These are phyloP conservation scores for Rhopalosiphum padi DNA, from an alignment of 1,140 invertebrate genomes.

Conservation along the genomic window DNA sequence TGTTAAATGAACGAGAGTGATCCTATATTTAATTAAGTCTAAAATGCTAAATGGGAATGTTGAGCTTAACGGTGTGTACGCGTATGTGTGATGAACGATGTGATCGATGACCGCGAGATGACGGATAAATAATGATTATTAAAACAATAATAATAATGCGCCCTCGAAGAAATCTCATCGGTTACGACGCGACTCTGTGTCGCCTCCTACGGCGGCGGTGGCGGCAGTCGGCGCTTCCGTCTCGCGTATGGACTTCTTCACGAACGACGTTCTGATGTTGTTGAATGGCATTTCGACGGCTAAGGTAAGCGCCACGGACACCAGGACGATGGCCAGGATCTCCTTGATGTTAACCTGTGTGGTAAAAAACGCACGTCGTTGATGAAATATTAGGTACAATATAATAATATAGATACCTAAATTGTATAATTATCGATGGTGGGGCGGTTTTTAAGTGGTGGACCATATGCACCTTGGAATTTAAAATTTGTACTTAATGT, in stretches of 20 bases:
- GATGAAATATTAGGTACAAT: neutral
- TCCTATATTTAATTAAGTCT: neutral
- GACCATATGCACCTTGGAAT: too few relatives aligned
- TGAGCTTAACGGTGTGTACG: neutral
- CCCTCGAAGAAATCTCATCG: neutral
- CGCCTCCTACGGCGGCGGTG: neutral
- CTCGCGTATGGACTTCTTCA: slow-evolving; percentile 11
- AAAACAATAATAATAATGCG: neutral
- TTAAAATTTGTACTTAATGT: too few relatives aligned
- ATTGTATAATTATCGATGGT: too few relatives aligned
- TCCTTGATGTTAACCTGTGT: slow-evolving; percentile 70
- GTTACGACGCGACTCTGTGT: neutral
- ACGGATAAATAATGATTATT: neutral
- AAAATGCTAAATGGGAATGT: neutral
- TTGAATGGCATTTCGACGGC: slow-evolving; percentile 65
- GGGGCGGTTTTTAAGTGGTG: too few relatives aligned
- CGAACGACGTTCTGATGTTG: slow-evolving; percentile 59
- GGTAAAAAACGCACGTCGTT: neutral
- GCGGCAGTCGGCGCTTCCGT: neutral
- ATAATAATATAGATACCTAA: too few relatives aligned
- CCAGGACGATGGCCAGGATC: slow-evolving; percentile 65
- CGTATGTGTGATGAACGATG: neutral
- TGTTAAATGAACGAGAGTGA: neutral
- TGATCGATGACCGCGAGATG: neutral
- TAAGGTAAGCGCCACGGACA: slow-evolving; percentile 62